phyloP scores from a whole-genome alignment of 2,888 invertebrate genomes.

The Aphodius sticticus region DNA sequence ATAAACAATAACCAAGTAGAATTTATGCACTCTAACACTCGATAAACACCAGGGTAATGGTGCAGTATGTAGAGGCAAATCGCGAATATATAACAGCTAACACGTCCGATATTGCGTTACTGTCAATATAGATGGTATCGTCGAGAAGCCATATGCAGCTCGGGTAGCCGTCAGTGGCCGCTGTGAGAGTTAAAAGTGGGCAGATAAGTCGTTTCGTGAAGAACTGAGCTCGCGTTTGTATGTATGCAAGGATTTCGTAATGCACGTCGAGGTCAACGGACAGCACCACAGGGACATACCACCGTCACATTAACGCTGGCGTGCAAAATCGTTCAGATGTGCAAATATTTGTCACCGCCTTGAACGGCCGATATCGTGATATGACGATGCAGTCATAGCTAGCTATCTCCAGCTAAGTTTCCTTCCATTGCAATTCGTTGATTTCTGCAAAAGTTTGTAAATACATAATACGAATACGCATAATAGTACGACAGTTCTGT shows the following conservation, averaged over 20 bases:
- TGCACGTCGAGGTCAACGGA: conserved; percentile 47
- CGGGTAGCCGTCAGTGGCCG: not conserved
- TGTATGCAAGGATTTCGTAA: conserved; percentile 44
- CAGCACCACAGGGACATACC: conserved; percentile 39
- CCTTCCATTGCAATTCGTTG: no score
- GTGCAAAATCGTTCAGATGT: conserved; percentile 30
- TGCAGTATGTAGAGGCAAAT: not conserved
- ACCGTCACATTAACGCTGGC: conserved; percentile 38
- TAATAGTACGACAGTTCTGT: no score
- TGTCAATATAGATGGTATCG: conserved; percentile 4
- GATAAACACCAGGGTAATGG: not conserved
- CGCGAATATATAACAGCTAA: not conserved
- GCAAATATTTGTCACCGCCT: conserved; percentile 31
- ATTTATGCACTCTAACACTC: not conserved
- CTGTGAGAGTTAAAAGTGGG: not conserved
- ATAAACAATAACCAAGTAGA: not conserved
- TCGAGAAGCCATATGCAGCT: not conserved
- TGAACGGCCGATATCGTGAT: not conserved
- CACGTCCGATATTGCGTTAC: not conserved
- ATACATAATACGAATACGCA: no score
- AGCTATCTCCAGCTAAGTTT: no score
- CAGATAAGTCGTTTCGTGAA: conserved; percentile 9
- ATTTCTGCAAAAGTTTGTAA: no score
- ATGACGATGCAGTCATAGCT: not conserved
- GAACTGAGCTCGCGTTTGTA: conserved; percentile 32